Conservation (phyloP, 2,888 invertebrate species). For the Drepana falcataria region DNA sequence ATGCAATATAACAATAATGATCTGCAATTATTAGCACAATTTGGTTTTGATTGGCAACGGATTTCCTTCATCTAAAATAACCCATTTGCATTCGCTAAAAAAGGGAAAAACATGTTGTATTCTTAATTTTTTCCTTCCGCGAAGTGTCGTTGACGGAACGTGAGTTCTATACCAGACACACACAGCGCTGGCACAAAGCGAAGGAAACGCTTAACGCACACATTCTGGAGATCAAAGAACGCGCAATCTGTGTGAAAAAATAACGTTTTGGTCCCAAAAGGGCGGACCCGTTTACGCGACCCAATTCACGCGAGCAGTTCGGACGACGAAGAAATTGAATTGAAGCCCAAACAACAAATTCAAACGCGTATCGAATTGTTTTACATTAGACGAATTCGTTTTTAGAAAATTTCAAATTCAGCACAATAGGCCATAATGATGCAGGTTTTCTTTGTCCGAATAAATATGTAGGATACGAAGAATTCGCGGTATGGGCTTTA, state of each 20-base stretch:
- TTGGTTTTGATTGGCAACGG: too few relatives aligned
- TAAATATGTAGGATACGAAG: slow-evolving; percentile 56
- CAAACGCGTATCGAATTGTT: slow-evolving; percentile 79
- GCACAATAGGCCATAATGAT: slow-evolving; percentile 76
- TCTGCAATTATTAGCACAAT: too few relatives aligned
- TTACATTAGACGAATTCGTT: slow-evolving; percentile 77
- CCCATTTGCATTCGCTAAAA: slow-evolving; percentile 21
- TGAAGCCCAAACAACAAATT: slow-evolving; percentile 75
- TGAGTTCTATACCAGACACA: slow-evolving; percentile 52
- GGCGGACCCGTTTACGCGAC: slow-evolving; percentile 78
- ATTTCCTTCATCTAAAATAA: slow-evolving; percentile 13
- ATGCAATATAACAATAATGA: too few relatives aligned
- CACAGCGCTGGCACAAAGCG: slow-evolving; percentile 64
- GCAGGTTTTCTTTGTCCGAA: slow-evolving; percentile 67
- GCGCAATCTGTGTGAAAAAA: slow-evolving; percentile 77
- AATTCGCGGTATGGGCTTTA: slow-evolving; percentile 56
- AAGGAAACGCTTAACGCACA: slow-evolving; percentile 76
- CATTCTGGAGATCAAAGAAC: slow-evolving; percentile 76
- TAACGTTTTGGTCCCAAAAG: slow-evolving; percentile 76
- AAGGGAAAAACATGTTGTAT: slow-evolving; percentile 50
- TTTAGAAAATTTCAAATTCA: slow-evolving; percentile 71
- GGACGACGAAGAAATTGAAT: slow-evolving; percentile 76
- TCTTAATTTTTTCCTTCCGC: slow-evolving; percentile 67
- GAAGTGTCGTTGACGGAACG: slow-evolving; percentile 59
- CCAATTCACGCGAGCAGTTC: slow-evolving; percentile 75